A percentile compares a stretch with the other conserved stretches of the same genome.
phyloP scores from a whole-genome alignment of 1,140 invertebrate genomes.

The Zophobas morio region DNA sequence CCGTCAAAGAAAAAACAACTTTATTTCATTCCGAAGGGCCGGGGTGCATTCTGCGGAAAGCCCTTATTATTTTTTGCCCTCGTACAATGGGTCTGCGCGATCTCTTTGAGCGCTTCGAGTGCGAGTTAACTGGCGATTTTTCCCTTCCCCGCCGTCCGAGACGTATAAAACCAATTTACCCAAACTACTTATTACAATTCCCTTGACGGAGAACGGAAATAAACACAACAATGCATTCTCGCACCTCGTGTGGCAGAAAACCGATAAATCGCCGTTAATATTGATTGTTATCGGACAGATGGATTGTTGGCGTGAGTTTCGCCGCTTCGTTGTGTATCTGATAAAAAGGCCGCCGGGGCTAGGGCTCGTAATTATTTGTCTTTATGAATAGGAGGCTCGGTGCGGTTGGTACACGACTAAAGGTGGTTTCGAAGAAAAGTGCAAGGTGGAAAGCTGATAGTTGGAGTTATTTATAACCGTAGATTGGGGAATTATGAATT shows the following conservation, averaged over 20 bases:
- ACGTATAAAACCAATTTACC: slow-evolving; percentile 44
- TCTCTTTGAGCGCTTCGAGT: slow-evolving; percentile 29
- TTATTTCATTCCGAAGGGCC: slow-evolving; percentile 22
- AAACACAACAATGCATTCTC: slow-evolving; percentile 48
- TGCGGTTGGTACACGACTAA: no score
- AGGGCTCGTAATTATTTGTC: slow-evolving; percentile 19
- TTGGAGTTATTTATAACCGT: no score
- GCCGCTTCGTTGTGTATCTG: slow-evolving; percentile 13
- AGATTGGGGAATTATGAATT: no score
- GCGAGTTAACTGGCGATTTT: slow-evolving; percentile 32
- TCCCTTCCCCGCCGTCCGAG: neutral
- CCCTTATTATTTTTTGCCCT: neutral
- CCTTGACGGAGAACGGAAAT: slow-evolving; percentile 32
- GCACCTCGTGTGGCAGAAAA: slow-evolving; percentile 47
- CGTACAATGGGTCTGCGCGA: slow-evolving; percentile 12
- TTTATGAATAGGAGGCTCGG: slow-evolving; percentile 4
- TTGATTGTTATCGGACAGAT: slow-evolving; percentile 47
- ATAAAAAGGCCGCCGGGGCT: neutral
- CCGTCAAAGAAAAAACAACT: slow-evolving; percentile 36
- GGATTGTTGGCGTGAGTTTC: slow-evolving; percentile 44
- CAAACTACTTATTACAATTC: slow-evolving; percentile 48
- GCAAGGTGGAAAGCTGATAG: no score
- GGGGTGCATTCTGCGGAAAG: slow-evolving; percentile 17
- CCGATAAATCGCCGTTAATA: slow-evolving; percentile 45
- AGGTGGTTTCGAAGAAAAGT: no score